These are phyloP conservation scores for Odontocolon sp. DNA, from an alignment of 2,888 invertebrate genomes.

Conservation along the genomic window DNA sequence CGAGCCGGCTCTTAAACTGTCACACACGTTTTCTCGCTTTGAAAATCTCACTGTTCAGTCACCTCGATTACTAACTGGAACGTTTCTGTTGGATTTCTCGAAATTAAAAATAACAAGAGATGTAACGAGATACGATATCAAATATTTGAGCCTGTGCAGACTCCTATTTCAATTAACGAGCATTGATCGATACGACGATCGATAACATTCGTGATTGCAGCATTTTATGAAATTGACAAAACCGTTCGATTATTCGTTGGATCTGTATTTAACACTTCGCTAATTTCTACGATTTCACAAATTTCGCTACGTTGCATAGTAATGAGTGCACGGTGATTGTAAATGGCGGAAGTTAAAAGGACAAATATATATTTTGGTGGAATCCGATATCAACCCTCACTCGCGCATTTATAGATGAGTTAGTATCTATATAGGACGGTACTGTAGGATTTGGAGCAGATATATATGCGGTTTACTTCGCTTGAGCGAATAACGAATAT, in stretches of 20 bases:
- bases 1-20: conserved; percentile 29
- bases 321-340: conserved; percentile 56
- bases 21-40: conserved; percentile 35
- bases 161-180: conserved; percentile 64
- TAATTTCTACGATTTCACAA: conserved; percentile 39
- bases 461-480: no score
- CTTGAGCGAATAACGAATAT: not conserved
- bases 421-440: no score
- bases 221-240: conserved; percentile 33
- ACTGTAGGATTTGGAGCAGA: no score
- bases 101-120: conserved; percentile 34
- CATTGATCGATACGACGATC: conserved; percentile 55
- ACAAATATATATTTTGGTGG: conserved; percentile 1
- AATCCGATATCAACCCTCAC: not conserved
- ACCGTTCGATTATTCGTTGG: conserved; percentile 20
- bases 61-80: not conserved
- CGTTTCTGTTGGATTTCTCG: not conserved
- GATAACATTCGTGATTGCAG: not conserved
- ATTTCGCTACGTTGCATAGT: conserved; percentile 29
- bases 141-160: conserved; percentile 16
- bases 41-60: conserved; percentile 35
- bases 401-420: not conserved
- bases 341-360: conserved; percentile 26
- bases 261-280: conserved; percentile 34
- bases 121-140: not conserved